Evolutionary conservation across 2,888 invertebrate genomes (phyloP).

Genomic region (Macroteleia sp.): DNA sequence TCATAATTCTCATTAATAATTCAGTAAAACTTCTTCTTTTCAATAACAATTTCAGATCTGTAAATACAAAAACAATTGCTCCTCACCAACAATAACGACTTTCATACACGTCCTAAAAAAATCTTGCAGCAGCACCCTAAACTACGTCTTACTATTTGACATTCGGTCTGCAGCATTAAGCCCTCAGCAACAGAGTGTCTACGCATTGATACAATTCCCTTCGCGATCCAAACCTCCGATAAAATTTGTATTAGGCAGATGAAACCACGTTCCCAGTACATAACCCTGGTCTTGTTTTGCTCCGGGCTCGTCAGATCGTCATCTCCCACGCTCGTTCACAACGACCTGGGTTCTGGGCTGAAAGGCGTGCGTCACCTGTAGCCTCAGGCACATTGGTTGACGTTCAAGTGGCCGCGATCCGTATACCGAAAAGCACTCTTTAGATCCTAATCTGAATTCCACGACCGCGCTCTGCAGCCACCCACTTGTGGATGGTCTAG

Average conservation of each 20-base stretch:
- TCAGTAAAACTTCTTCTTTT: too few species aligned
- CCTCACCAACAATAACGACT: too few species aligned
- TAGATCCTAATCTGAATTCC: conserved; percentile 45
- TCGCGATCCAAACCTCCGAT: not conserved
- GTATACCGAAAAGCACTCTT: conserved; percentile 27
- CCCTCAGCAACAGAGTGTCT: not conserved
- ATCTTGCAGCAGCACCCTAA: too few species aligned
- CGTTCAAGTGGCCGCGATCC: conserved; percentile 59
- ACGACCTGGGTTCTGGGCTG: conserved; percentile 5
- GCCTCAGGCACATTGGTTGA: conserved; percentile 34
- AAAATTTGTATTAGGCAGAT: not conserved
- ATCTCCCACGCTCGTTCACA: conserved; percentile 58
- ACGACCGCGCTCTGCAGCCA: conserved; percentile 48
- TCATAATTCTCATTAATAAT: too few species aligned
- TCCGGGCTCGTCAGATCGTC: conserved; percentile 19
- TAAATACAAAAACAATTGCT: too few species aligned
- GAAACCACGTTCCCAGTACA: conserved; percentile 28
- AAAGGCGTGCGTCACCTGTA: conserved; percentile 59
- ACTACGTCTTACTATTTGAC: too few species aligned
- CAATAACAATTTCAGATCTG: too few species aligned
- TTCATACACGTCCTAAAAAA: too few species aligned
- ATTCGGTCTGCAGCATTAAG: not conserved
- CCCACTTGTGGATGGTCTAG: conserved; percentile 54
- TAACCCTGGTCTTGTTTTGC: not conserved
- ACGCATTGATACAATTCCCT: conserved; percentile 21